A percentile compares a stretch with the other conserved stretches of the same genome.
These are phyloP conservation scores for Agapornis roseicollis DNA, from an alignment of 2,113 vertebrate genomes.

Conservation along the genomic window DNA sequence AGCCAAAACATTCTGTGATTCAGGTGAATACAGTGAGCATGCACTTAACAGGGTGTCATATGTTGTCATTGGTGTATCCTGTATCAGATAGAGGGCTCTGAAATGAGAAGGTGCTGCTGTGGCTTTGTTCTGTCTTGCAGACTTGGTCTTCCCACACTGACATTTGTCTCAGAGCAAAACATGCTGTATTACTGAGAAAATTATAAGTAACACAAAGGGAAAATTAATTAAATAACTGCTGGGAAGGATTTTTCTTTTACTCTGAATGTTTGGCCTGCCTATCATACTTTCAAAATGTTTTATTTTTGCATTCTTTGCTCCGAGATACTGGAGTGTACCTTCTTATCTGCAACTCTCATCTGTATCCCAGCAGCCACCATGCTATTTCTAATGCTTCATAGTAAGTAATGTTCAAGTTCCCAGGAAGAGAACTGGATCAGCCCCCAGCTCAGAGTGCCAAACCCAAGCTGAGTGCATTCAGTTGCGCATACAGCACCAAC, in stretches of 20 bases:
- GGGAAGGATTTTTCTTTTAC: neutral
- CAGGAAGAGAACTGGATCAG: neutral
- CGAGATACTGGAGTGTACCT: neutral
- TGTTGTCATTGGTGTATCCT: neutral
- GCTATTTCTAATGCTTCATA: neutral
- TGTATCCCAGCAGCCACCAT: neutral
- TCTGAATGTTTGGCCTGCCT: neutral
- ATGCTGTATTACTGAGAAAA: neutral
- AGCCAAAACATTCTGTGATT: neutral
- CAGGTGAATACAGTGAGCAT: neutral
- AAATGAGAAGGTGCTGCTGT: neutral
- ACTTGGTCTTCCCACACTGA: neutral
- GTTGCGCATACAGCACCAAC: accelerated
- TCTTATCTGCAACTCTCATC: neutral
- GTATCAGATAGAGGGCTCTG: neutral
- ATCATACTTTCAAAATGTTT: neutral
- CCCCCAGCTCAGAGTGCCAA: neutral
- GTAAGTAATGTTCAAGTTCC: neutral
- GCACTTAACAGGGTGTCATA: accelerated
- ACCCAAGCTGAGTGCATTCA: neutral
- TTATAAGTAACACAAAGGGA: neutral
- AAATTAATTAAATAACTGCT: neutral
- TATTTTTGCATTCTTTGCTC: neutral
- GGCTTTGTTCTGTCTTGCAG: neutral
- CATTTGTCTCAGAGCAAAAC: neutral